Evolutionary conservation across 2,888 invertebrate species (phyloP), one percentile per base, ranked within the genome.

Genomic region (Erebia epiphron): DNA sequence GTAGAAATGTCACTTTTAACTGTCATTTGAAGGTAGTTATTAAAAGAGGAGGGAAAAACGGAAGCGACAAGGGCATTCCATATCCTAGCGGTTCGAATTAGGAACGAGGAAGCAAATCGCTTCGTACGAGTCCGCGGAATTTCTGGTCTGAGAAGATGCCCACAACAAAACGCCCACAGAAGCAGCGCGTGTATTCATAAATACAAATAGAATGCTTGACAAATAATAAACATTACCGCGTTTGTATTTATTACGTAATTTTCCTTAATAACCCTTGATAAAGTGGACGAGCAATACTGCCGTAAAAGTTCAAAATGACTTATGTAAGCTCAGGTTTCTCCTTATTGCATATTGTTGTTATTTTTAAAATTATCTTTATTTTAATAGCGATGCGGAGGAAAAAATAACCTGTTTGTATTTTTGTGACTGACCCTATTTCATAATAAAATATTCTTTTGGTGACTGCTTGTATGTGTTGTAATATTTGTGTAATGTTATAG

Each of bases 281-380:
- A 49, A 62, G 62, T 62, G 62, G 62, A 49, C 62, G 62, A 49
- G 62, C 21, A 49, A 49, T 21, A 9, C 13, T 49, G 49, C 62
- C 62, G 49, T 62, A 62, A 62, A 62, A 62, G 21, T 13, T 14
- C 46, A 62, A 62, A 62, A 62, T 49, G 62, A 62, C 49, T 62
- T 62, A 62, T 62, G 62, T 62, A 62, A 62, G 62, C 21, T 49
- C 62, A 62, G 62, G 46, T 62, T 62, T 62, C 62, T 62, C 62
- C 49, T 49, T 62, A 26, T 60, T 62, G 62, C 62, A 62, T n/a
- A 14, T 61, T 49, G 61, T 46, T 21, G 49, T 62, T 62, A 49
- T 62, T 62, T 62, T 14, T 26, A 61, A 46, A 9, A 21, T 61
- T 21, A 49, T 21, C 13, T 62, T 62, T 62, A 62, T 62, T 62